Base-by-base conservation (phyloP, 2,113 vertebrate species). In the Galeopterus variegatus region DNA sequence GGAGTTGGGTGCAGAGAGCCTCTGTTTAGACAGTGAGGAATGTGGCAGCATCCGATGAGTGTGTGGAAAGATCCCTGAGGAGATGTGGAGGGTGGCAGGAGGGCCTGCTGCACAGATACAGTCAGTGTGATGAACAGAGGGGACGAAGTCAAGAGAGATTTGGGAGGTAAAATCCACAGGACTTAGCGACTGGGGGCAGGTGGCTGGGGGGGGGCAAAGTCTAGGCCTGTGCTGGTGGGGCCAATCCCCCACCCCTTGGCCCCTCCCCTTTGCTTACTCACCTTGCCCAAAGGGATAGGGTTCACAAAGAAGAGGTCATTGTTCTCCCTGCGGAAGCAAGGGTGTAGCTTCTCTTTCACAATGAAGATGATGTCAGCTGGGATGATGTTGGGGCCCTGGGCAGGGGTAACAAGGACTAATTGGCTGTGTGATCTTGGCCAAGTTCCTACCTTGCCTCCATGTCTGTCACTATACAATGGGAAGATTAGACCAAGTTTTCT, bases 351-450 rank as follows among this genome's bases (percentile, higher is more conserved):
- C 98, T 99, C 99, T 70, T 98, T 99, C 15, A 99, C 98, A 1
- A 99, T 97, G 56, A 99, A 99, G 95, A 99, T 98, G 95, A 99
- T 99, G 97, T 99, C 99, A 0, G 99, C 99, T 13, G 99, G 99
- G 95, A 99, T 99, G 85, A 98, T 93, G 81, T 99, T 99, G 14
- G 99, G 99, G 48, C 99, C 99, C 99, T 99, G 64, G 54, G 62
- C 15, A 64, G n/a, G 58, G 8, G 14, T n/a, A 45, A 89, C 41
- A 91, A 70, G 56, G 69, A 83, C 64, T 91, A 36, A 70, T 8
- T 79, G 85, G 28, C 48, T n/a, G 2, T 65, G 92, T 81, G 72
- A 48, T 10, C 18, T 52, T 72, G 45, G 41, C 50, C 91, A 79
- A 58, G 45, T 80, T 77, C 73, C 88, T 60, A 41, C 54, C 69